Conservation (phyloP, 2,113 vertebrate species). For the Macquaria australasica region DNA sequence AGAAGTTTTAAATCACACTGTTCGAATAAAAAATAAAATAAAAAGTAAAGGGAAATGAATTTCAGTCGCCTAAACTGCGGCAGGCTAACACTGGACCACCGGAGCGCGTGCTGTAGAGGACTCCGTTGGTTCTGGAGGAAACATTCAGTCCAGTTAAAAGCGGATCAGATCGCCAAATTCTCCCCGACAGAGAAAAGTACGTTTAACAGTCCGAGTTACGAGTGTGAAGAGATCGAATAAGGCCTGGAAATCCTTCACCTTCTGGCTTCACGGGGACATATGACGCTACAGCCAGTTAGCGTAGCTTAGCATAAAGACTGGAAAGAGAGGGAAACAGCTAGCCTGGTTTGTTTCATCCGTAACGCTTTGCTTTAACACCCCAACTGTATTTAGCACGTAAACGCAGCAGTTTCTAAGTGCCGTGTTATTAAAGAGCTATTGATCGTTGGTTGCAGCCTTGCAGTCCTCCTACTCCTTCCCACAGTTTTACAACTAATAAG, state of each 20-base stretch:
- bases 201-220: constrained; percentile 48
- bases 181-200: constrained; percentile 12
- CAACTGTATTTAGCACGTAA: no score
- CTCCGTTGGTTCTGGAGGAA: not conserved
- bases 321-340: not conserved
- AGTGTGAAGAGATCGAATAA: constrained; percentile 68
- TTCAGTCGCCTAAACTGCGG: not conserved
- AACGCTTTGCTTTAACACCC: no score
- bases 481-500: no score
- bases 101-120: not conserved
- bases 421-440: no score
- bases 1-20: not conserved
- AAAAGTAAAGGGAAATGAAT: constrained; percentile 1
- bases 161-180: not conserved
- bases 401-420: no score
- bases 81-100: constrained; percentile 4
- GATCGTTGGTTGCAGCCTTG: no score
- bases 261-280: no score
- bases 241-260: constrained; percentile 67
- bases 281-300: not conserved
- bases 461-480: no score
- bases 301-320: not conserved
- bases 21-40: not conserved
- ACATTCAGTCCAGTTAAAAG: constrained; percentile 37
- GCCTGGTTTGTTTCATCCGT: no score